Evolutionary conservation across 2,113 vertebrate genomes (phyloP).

Genomic region (Strigops habroptila): DNA sequence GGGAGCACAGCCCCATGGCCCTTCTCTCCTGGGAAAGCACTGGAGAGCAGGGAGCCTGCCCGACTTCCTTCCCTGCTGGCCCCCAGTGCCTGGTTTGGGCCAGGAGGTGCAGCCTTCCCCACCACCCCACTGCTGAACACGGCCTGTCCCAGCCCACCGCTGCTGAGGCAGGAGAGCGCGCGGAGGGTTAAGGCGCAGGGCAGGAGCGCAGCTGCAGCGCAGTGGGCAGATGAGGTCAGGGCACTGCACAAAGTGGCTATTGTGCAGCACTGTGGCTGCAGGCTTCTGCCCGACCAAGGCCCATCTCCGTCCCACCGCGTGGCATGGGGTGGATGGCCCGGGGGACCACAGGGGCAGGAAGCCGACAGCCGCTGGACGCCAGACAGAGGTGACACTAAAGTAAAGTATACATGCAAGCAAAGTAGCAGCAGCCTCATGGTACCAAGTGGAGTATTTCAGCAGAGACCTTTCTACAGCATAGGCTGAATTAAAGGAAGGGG

Average conservation of each 20-base stretch:
- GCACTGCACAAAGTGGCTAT: neutral
- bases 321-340: neutral
- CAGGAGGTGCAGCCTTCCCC: neutral
- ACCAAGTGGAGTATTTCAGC: accelerated
- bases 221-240: constrained; percentile 9
- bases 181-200: neutral
- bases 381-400: accelerated
- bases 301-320: neutral
- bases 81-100: neutral
- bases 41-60: neutral
- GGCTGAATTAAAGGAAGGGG: neutral
- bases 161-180: accelerated
- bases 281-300: neutral
- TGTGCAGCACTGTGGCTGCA: neutral
- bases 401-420: accelerated
- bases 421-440: neutral
- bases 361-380: neutral
- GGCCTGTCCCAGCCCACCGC: neutral
- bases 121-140: neutral
- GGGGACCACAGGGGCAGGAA: neutral
- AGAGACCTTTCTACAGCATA: neutral
- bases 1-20: accelerated
- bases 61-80: neutral
- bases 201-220: neutral
- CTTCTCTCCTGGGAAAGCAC: neutral